phyloP scores from a whole-genome alignment of 1,140 invertebrate genomes.

The Periplaneta americana region DNA sequence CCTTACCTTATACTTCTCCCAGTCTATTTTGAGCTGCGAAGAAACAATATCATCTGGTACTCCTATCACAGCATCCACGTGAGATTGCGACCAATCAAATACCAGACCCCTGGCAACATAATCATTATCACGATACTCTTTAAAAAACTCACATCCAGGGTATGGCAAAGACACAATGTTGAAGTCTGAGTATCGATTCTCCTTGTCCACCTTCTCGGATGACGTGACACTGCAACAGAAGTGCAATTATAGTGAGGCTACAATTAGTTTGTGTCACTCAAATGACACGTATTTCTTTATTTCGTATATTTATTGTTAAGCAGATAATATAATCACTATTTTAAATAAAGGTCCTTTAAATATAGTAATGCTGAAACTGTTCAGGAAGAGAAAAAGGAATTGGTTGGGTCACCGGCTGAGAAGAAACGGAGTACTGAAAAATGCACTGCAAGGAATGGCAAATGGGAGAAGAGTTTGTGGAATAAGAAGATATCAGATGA shows the following conservation, averaged over 20 bases:
- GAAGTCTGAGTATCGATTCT: slow-evolving; percentile 71
- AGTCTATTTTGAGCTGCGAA: slow-evolving; percentile 56
- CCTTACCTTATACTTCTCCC: slow-evolving; percentile 65
- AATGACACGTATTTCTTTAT: too few relatives aligned
- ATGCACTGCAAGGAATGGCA: too few relatives aligned
- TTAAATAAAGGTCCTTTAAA: too few relatives aligned
- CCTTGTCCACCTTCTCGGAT: slow-evolving; percentile 81
- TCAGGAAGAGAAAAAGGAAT: too few relatives aligned
- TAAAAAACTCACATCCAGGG: slow-evolving; percentile 80
- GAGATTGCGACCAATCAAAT: slow-evolving; percentile 73
- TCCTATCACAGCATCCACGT: slow-evolving; percentile 65
- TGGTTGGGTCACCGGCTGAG: too few relatives aligned
- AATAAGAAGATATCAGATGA: too few relatives aligned
- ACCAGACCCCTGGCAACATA: slow-evolving; percentile 61
- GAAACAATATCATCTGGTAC: slow-evolving; percentile 59
- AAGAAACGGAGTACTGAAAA: too few relatives aligned
- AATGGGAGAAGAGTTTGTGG: too few relatives aligned
- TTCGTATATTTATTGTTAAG: too few relatives aligned
- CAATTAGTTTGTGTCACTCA: too few relatives aligned
- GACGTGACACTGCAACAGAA: slow-evolving; percentile 64
- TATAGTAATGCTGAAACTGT: too few relatives aligned
- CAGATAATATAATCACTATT: too few relatives aligned
- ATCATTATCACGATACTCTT: slow-evolving; percentile 63
- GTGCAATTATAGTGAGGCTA: not conserved
- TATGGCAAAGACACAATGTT: slow-evolving; percentile 72